Evolutionary conservation across 64 coral and sea anemone genomes (phyloP).

Genomic region (Astreopora myriophthalma): DNA sequence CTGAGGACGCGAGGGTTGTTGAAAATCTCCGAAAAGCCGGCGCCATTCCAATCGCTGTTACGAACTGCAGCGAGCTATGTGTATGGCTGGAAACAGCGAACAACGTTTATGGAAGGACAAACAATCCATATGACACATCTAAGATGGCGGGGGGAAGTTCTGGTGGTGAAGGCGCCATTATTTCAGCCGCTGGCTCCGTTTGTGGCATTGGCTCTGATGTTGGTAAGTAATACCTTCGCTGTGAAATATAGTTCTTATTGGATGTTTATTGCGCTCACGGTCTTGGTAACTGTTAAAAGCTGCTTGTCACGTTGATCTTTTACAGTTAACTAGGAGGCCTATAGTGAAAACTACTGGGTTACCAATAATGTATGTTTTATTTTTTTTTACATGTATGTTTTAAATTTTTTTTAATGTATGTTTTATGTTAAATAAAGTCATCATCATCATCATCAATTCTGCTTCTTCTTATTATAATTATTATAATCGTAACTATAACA

Average conservation of each 20-base stretch:
- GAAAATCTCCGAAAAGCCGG: constrained; percentile 72
- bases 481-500: too few relatives aligned
- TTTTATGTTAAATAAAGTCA: too few relatives aligned
- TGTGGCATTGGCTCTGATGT: constrained; percentile 90
- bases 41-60: constrained; percentile 81
- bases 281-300: constrained; percentile 77
- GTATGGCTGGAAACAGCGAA: constrained; percentile 92
- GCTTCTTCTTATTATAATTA: too few relatives aligned
- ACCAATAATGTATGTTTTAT: too few relatives aligned
- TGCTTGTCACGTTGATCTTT: too few relatives aligned
- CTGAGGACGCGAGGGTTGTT: constrained; percentile 54
- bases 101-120: constrained; percentile 79
- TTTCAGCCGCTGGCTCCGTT: constrained; percentile 81
- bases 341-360: too few relatives aligned
- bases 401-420: too few relatives aligned
- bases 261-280: constrained; percentile 68
- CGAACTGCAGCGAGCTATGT: constrained; percentile 86
- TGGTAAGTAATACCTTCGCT: constrained; percentile 40
- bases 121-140: constrained; percentile 81
- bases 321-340: too few relatives aligned
- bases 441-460: too few relatives aligned
- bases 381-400: too few relatives aligned
- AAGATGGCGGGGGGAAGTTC: constrained; percentile 86
- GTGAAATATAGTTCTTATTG: too few relatives aligned
- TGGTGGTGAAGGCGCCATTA: constrained; percentile 83